Evolutionary conservation across 2,888 invertebrate genomes (phyloP), one percentile per base, ranked within the genome.

Genomic region (Eupithecia subumbrata): DNA sequence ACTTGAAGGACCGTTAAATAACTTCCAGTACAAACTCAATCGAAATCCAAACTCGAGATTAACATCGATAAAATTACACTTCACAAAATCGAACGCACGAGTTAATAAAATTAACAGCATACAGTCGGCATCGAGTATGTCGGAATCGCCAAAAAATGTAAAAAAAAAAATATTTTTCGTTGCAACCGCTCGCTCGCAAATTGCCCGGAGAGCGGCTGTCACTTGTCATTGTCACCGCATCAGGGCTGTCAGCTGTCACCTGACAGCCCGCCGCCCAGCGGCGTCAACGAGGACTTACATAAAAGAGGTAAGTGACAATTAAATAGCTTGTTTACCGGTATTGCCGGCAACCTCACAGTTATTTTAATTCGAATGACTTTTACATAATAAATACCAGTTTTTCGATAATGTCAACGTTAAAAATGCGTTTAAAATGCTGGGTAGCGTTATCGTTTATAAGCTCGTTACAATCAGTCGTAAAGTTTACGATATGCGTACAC

Each of bases 231-330:
- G 91, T 91, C 91, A 87, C 84, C 84, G 82, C 88, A 91, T 92
- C 92, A 87, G 84, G 80, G 82, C 84, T 77, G 77, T 77, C 92
- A 87, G 77, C 84, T 88, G 90, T 88, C 90, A 86, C 77, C 18
- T 88, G 91, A 90, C 90, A 89, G 43, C 11, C 72, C 75, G 77
- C 75, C 77, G 71, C 86, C 84, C 86, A 85, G 84, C 86, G 85
- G 85, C 86, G 88, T 85, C 89, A 85, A 84, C 90, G 85, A 87
- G 88, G 90, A 92, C 92, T 92, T 90, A 91, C 93, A 92, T 93
- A 91, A 90, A 90, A 90, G 88, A 89, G 88, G 86, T 88, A 89
- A 89, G 85, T 90, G 90, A 90, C 90, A 90, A 90, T 90, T 90
- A 90, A 89, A 90, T 88, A 85, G 85, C 82, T 84, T 85, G 87